Base-by-base conservation (phyloP, 2,888 invertebrate genomes). In the Pseudococcus longispinus region DNA sequence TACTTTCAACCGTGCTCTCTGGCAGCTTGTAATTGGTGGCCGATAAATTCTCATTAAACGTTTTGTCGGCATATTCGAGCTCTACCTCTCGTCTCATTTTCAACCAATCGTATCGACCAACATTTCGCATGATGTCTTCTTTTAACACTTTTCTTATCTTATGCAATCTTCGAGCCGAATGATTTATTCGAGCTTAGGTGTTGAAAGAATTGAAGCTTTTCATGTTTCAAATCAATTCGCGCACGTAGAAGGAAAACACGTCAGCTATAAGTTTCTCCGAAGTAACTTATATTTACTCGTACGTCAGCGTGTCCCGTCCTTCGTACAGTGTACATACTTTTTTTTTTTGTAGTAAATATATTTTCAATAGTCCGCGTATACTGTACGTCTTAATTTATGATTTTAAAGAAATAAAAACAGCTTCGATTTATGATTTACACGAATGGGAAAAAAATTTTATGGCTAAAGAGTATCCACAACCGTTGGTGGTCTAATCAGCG, bases 1-100 rank as follows among this genome's bases (percentile, higher is more conserved):
- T 37, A 37, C 37, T 37, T 85, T 74, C 70, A 77, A 85, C 86
- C 74, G 32, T 51, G 80, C 77, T 86, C 74, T 86, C 55, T 86
- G 86, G 86, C 86, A 86, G 86, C 86, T 86, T 86, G 86, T 86
- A 86, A 86, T 86, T 86, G 86, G 86, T 86, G 80, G 86, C 18
- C 86, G 86, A 86, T 86, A 86, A 86, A 86, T 86, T 86, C 86
- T 86, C 86, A 86, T 86, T 86, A 86, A 86, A 86, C 46, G 77
- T 86, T 86, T 86, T 86, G 86, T 86, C 86, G 86, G 86, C 77
- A n/a, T 80, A 42, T 80, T 20, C 42, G 13, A 29, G 18, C 32
- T 70, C 70, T 70, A 29, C 70, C 70, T 65, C 15, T 70, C 70
- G 70, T 32, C 70, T 70, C 29, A 9, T 70, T 70, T 70, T 70